Conservation (phyloP, 2,797 vertebrate species). For the Astyanax mexicanus region DNA sequence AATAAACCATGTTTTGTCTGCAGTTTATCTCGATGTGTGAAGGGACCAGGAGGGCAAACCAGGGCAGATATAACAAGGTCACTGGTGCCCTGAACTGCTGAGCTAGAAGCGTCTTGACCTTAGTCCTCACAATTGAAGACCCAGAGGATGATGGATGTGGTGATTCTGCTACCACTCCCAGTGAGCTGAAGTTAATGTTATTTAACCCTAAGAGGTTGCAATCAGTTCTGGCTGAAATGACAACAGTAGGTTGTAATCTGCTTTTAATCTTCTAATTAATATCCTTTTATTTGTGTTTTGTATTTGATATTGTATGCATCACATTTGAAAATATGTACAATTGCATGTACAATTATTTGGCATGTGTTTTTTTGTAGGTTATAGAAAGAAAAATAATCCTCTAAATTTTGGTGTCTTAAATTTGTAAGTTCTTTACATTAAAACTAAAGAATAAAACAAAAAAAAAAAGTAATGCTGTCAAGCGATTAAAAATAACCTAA, state of each 20-base stretch:
- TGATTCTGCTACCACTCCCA: slow-evolving; percentile 12
- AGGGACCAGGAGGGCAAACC: slow-evolving; percentile 9
- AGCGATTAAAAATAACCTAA: too few species aligned
- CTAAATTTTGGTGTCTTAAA: too few species aligned
- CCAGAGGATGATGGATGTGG: slow-evolving; percentile 8
- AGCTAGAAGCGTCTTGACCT: slow-evolving; percentile 37
- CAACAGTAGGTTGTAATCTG: neutral
- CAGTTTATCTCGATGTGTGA: slow-evolving; percentile 36
- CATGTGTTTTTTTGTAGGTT: too few species aligned
- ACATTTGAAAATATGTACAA: too few species aligned
- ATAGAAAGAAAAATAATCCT: too few species aligned
- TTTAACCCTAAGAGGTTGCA: too few species aligned
- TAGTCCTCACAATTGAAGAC: slow-evolving; percentile 18
- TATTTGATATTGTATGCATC: too few species aligned
- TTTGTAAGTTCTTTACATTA: too few species aligned
- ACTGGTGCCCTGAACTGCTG: slow-evolving; percentile 16
- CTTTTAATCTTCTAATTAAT: neutral
- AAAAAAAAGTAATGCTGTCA: too few species aligned
- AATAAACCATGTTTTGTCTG: slow-evolving; percentile 39
- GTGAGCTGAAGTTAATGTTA: slow-evolving; percentile 6
- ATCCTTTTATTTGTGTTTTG: neutral
- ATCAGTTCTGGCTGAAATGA: neutral
- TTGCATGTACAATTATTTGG: too few species aligned
- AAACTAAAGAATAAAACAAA: too few species aligned
- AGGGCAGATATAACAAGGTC: slow-evolving; percentile 44